Evolutionary conservation across 2,113 vertebrate genomes (phyloP), one percentile per base, ranked within the genome.

Genomic region (Labeo catla): DNA sequence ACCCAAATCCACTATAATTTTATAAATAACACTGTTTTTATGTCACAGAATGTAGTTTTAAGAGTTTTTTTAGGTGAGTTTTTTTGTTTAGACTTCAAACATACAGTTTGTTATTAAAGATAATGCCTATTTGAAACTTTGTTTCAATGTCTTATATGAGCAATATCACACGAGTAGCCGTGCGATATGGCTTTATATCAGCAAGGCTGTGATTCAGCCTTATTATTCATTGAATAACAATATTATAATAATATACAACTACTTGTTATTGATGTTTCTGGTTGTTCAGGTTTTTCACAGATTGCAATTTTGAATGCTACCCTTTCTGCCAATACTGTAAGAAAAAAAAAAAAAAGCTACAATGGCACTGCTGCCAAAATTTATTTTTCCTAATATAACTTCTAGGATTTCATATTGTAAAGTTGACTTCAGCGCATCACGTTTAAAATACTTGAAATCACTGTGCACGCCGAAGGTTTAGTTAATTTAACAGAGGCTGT

Each of bases 391-490:
- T 34, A 28, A 65, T 10, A 19, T 19, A 65, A 49, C 13, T 49
- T 81, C 23, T 66, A 49, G 0, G 5, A 66, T 34, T 65, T 34
- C 13, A 81, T 47, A 63, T 39, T 49, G n/a, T 2, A 66, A 81
- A 65, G 59, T 2, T 49, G 43, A 81, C 43, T 15, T 28, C 59
- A 49, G 34, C 23, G 6, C 6, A 80, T 63, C 36, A 13, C 12
- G 0, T 80, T 23, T 47, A 63, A 45, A 63, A 63, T 65, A 15
- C 13, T 82, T 82, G 16, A 82, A 82, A 13, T 28, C 45, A 54
- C 63, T 52, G 23, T 70, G 63, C 47, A 70, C 28, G 39, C 63
- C 0, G 43, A 15, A 65, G 59, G n/a, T 81, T 81, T 80, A 80
- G 36, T 61, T 79, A 43, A 79, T 61, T 43, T 49, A 81, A 28